Evolutionary conservation across 2,797 vertebrate genomes (phyloP), one percentile per base, ranked within the genome.

Genomic region (Sebastiscus tertius): DNA sequence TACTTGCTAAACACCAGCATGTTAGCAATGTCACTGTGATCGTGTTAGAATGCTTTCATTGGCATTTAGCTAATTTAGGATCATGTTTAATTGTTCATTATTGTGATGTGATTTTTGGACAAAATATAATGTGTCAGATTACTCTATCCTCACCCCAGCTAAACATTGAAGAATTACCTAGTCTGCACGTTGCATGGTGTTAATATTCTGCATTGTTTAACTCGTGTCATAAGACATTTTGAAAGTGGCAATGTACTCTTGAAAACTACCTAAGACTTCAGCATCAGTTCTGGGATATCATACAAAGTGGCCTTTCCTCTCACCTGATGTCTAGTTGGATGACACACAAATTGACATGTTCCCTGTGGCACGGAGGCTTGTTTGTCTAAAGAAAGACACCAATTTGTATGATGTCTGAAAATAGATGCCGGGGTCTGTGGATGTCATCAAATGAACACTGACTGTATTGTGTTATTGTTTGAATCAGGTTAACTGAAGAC

Each of bases 351-450:
- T 36, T 69, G 72, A 77, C 64, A 42, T 62, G 61, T 69, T 83
- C 55, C 52, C 24, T 18, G 22, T 68, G 67, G 14, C 24, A n/a
- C 2, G 3, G 55, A 54, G 24, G 36, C 36, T 80, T 52, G 69
- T 74, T 77, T 74, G 54, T 82, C 59, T 46, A 52, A 33, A 69
- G 55, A 56, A n/a, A 34, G 33, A 75, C 13, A 22, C 14, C 62
- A 59, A 39, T 82, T 81, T 65, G n/a, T 73, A 33, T 36, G 52
- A 31, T 49, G 60, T 76, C 61, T 83, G 42, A 33, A 77, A 84
- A 79, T 58, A 82, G 52, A 60, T 2, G 6, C 33, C 7, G 79
- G 34, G 65, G 34, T 72, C 54, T 33, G 26, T 10, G 22, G n/a
- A 16, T 67, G 54, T 34, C 5, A 9, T 54, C 46, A 54, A 34